Evolutionary conservation across 2,113 vertebrate species (phyloP).

Genomic region (Neodon shergylaensis): DNA sequence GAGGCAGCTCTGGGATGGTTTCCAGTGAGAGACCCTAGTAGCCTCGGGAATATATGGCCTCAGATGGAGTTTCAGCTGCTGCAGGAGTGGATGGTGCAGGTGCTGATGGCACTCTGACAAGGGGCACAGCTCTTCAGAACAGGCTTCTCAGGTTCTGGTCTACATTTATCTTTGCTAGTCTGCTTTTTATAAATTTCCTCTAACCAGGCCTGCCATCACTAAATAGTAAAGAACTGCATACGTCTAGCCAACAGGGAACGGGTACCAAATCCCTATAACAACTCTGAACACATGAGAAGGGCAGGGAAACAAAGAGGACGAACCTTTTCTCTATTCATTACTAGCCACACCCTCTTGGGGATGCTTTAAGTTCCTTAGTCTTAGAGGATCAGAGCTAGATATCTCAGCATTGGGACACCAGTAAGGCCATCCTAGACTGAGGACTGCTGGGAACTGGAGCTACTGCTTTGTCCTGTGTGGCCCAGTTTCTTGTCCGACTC

Average conservation of each 20-base stretch:
- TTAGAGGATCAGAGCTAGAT: neutral
- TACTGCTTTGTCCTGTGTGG: neutral
- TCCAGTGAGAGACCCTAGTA: neutral
- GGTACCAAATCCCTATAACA: neutral
- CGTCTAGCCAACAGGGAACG: neutral
- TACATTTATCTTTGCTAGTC: neutral
- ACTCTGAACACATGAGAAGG: neutral
- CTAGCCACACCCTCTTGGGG: neutral
- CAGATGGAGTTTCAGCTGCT: neutral
- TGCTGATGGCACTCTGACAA: neutral
- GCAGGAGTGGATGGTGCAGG: neutral
- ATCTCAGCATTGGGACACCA: neutral
- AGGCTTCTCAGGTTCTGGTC: neutral
- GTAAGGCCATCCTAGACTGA: neutral
- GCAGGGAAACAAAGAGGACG: neutral
- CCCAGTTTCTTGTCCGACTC: neutral
- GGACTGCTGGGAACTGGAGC: neutral
- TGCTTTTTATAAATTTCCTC: neutral
- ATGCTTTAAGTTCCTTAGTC: neutral
- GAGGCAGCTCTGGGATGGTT: neutral
- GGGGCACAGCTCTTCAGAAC: neutral
- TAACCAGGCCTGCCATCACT: neutral
- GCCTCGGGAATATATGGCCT: neutral
- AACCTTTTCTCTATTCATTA: neutral
- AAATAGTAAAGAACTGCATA: neutral